Conservation (phyloP, 2,888 invertebrate genomes). For the Dicyrtomina minuta region DNA sequence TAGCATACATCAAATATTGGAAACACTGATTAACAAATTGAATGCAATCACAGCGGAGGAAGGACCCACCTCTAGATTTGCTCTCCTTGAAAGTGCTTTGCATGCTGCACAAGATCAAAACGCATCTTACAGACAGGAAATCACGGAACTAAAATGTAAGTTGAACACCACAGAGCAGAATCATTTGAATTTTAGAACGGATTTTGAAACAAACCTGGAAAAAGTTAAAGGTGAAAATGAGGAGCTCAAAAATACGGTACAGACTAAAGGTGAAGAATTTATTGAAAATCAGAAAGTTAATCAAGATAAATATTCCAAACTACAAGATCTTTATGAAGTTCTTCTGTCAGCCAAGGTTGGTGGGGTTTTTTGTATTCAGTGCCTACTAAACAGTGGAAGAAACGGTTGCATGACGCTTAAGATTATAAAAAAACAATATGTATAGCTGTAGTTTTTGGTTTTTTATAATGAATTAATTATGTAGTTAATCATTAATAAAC, state of each 20-base stretch:
- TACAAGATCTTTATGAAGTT: slow-evolving; percentile 38
- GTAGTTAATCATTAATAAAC: no score
- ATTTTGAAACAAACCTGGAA: not conserved
- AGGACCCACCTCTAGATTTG: slow-evolving; percentile 1
- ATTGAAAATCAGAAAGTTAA: slow-evolving; percentile 21
- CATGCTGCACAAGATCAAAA: slow-evolving; percentile 48
- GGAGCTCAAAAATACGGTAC: slow-evolving; percentile 2
- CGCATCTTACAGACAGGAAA: slow-evolving; percentile 39
- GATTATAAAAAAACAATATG: no score
- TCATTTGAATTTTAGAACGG: not conserved
- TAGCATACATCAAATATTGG: slow-evolving; percentile 38
- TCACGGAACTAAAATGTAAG: slow-evolving; percentile 29
- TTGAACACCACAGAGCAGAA: slow-evolving; percentile 14
- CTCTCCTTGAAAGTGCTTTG: slow-evolving; percentile 39
- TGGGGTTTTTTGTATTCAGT: no score
- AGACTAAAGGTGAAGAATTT: slow-evolving; percentile 32
- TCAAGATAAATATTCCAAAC: slow-evolving; percentile 31
- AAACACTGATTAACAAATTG: slow-evolving; percentile 39
- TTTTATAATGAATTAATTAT: no score
- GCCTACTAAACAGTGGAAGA: no score
- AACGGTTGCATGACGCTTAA: no score
- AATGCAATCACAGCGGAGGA: slow-evolving; percentile 26
- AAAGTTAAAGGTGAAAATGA: not conserved
- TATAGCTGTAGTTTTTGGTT: no score
- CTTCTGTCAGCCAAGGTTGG: slow-evolving; percentile 28